Evolutionary conservation across 2,113 vertebrate species (phyloP), one percentile per base, ranked within the genome.

Genomic region (Pseudopipra pipra): DNA sequence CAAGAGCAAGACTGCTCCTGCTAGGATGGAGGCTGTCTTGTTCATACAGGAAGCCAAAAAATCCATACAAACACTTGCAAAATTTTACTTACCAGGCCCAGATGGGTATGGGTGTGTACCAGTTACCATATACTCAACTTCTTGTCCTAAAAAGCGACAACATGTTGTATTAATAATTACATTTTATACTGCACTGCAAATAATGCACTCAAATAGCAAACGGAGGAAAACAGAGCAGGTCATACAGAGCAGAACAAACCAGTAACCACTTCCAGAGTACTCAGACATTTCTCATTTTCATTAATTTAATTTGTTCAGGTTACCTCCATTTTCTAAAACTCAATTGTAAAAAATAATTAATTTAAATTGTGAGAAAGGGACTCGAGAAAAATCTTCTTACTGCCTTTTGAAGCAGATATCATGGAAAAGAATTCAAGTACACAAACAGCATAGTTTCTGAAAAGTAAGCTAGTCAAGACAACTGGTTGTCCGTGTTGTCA

Each of bases 21-120:
- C 19, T 49, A 61, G 35, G 39, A 87, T 21, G 13, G 11, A 80
- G 8, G 25, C 51, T 11, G 9, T 2, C 35, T n/a, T 43, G 3
- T 14, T 84, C 23, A 25, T 11, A 77, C 2, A 67, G 14, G 13
- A 91, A 84, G 12, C 3, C 5, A 81, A 78, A 87, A 92, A 73
- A 31, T 8, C 6, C 15, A 22, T 19, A 16, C 9, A 68, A 78
- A 44, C 55, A 15, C 25, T 73, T 43, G 9, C 9, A 91, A 75
- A 49, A 90, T 31, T 46, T 90, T 73, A 97, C 97, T 94, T 96
- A 99, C 99, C 99, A 70, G 99, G 99, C 92, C 99, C 99, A 89
- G 99, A 98, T 8, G 99, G 99, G 82, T 99, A 99, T 1, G 99
- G 99, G 95, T 99, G 99, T n/a, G 99, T 99, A 78, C 99, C 99